Evolutionary conservation across 2,113 vertebrate species (phyloP).

Genomic region (Psephotus haematonotus): DNA sequence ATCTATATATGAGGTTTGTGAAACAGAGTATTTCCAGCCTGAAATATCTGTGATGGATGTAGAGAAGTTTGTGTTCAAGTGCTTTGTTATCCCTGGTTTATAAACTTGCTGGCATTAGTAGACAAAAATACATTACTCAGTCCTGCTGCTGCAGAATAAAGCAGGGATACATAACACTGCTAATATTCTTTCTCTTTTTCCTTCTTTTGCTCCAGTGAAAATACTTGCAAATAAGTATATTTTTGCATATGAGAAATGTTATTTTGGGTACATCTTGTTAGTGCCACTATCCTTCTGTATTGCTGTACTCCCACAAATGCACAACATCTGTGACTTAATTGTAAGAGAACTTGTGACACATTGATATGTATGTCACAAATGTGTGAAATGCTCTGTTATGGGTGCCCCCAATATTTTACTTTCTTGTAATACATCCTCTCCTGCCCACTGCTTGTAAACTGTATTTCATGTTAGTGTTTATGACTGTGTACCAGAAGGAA

Average conservation of each 20-base stretch:
- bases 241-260: background rate
- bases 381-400: background rate
- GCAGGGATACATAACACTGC: background rate
- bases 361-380: background rate
- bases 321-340: constrained; percentile 72
- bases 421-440: background rate
- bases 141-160: background rate
- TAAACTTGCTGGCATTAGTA: background rate
- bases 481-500: background rate
- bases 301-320: background rate
- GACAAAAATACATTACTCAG: background rate
- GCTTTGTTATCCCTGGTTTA: background rate
- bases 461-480: background rate
- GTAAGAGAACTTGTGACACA: background rate
- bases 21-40: background rate
- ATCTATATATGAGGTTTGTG: background rate
- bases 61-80: background rate
- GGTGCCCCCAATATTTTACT: background rate
- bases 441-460: background rate
- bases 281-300: background rate
- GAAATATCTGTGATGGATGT: background rate
- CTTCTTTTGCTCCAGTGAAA: background rate
- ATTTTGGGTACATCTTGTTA: background rate
- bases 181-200: background rate
- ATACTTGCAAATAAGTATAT: background rate